Base-by-base conservation (phyloP, 2,888 invertebrate genomes). In the Cecidostiba fungosa region DNA sequence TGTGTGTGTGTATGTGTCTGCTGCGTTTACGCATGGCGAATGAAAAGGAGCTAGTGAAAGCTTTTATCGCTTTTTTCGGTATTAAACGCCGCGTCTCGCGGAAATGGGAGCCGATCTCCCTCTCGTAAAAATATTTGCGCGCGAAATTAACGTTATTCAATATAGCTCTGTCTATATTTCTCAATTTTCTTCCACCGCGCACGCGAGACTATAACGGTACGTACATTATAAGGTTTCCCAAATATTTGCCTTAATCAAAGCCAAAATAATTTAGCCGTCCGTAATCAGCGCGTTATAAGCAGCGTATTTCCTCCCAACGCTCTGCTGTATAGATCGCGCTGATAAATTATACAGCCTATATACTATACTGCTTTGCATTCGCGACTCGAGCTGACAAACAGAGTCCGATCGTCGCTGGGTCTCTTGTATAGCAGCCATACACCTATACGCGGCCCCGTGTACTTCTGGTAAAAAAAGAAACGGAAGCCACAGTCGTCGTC, bases 321-420 rank as follows among this genome's bases (percentile, higher is more conserved):
- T 4, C 26, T 23, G 19, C 3, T 59, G 59, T 19, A 72, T 73
- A 59, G 5, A 83, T 73, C 39, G 14, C 62, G 12, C 54, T 50
- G 36, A 39, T 29, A 29, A 14, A 83, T 83, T 70, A 82, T 82
- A 70, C 77, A 54, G 50, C 54, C 50, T n/a, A 32, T 32, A 32
- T 54, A 70, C 19, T n/a, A 2, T n/a, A 62, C 43, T 47, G 39
- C 47, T 84, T 84, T 74, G 74, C 73, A 79, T 84, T 84, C 74
- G 77, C 32, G n/a, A 36, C 66, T 26, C 54, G 59, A 50, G 62
- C 74, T 84, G 84, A 77, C 83, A 77, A 83, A 83, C 79, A 5
- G 54, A 36, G 78, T 74, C 26, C 26, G 66, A 70, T 66, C 69
- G 70, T 66, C 69, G 70, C 19, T 70, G 19, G 70, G 19, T 29